Evolutionary conservation across 2,113 vertebrate species (phyloP).

Genomic region (Rissa tridactyla): DNA sequence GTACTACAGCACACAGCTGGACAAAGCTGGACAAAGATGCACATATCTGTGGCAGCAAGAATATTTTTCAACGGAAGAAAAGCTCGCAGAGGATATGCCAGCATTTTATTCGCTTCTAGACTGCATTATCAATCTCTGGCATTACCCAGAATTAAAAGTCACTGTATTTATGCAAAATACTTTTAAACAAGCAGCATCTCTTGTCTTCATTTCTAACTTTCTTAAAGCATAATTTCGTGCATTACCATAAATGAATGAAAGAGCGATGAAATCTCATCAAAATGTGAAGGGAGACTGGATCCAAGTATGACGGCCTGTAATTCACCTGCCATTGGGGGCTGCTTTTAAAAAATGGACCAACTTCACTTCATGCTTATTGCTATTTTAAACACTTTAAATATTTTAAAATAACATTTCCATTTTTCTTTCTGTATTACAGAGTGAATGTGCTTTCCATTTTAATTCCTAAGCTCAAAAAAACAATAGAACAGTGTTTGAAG

Average conservation of each 20-base stretch:
- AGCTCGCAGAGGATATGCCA: not conserved
- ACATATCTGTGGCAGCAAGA: not conserved
- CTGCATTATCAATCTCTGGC: not conserved
- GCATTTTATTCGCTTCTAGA: not conserved
- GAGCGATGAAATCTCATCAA: not conserved
- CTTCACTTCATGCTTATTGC: not conserved
- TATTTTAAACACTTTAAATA: slow-evolving; percentile 1
- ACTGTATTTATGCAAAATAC: slow-evolving; percentile 13
- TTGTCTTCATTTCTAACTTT: slow-evolving; percentile 27
- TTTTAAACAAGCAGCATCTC: slow-evolving; percentile 7
- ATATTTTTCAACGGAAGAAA: not conserved
- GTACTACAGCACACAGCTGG: not conserved
- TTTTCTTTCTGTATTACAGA: not conserved
- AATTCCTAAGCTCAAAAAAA: slow-evolving; percentile 12
- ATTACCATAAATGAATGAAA: slow-evolving; percentile 22
- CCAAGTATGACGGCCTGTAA: not conserved
- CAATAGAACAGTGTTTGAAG: not conserved
- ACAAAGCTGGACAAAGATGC: slow-evolving; percentile 1
- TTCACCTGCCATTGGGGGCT: not conserved
- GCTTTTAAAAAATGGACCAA: slow-evolving; percentile 1
- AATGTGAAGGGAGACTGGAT: not conserved
- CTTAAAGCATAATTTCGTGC: slow-evolving; percentile 7
- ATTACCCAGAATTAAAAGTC: slow-evolving; percentile 25
- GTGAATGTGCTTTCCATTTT: not conserved
- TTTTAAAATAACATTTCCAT: not conserved